Percentiles rank a stretch among this genome's conserved stretches.
These are phyloP conservation scores for Ips typographus DNA, from an alignment of 1,140 invertebrate species.

Conservation along the genomic window DNA sequence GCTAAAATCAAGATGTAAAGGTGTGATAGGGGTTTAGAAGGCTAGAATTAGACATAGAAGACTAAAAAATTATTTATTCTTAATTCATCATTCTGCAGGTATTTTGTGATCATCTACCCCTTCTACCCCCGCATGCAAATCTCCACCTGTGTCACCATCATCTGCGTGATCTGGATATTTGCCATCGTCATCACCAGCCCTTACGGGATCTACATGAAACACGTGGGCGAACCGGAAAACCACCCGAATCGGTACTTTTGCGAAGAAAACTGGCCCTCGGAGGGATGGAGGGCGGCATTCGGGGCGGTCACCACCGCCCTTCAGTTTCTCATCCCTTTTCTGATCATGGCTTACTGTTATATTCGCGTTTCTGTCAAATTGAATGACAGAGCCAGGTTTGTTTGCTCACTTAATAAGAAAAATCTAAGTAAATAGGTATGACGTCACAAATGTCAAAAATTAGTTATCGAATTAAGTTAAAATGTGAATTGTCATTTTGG, in stretches of 20 bases:
- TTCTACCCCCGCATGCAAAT: conserved; percentile 90
- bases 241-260: conserved; percentile 61
- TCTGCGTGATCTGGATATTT: conserved; percentile 87
- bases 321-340: conserved; percentile 93
- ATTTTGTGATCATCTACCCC: conserved; percentile 95
- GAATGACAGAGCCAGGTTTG: conserved; percentile 70
- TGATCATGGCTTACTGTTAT: conserved; percentile 94
- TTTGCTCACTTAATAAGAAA: too few species aligned
- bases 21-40: too few species aligned
- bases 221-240: conserved; percentile 44
- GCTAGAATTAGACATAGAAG: too few species aligned
- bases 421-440: too few species aligned
- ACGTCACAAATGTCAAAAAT: too few species aligned
- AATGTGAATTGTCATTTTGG: too few species aligned
- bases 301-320: conserved; percentile 84
- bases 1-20: too few species aligned
- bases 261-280: conserved; percentile 87
- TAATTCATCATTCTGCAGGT: too few species aligned
- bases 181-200: conserved; percentile 86
- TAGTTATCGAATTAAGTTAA: too few species aligned
- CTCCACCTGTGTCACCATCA: conserved; percentile 77
- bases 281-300: conserved; percentile 74
- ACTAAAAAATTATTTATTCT: too few species aligned
- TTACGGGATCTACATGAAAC: conserved; percentile 84
- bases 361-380: conserved; percentile 86